Conservation (phyloP, 2,113 vertebrate genomes). For the Pterophyllum scalare region DNA sequence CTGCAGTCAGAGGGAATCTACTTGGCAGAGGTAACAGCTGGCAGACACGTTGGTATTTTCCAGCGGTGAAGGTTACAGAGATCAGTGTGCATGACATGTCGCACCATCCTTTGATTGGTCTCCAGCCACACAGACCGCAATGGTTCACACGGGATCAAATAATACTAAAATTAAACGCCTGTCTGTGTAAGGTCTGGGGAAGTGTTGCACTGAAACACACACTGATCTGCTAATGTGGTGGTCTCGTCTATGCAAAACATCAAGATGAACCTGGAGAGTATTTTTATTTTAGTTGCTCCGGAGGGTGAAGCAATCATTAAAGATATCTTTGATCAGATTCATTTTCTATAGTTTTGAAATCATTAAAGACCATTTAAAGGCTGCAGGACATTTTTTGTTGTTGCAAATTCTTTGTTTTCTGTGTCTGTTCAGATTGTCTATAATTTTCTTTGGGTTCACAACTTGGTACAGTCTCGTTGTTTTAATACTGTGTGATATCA, state of each 20-base stretch:
- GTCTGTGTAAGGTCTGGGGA: conserved; percentile 5
- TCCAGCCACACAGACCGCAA: conserved; percentile 25
- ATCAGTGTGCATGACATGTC: conserved; percentile 32
- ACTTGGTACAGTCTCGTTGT: background rate
- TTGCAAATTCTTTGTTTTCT: background rate
- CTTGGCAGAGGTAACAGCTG: conserved; percentile 41
- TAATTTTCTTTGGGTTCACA: background rate
- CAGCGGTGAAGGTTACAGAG: conserved; percentile 40
- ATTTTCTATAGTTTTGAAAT: background rate
- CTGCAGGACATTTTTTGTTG: background rate
- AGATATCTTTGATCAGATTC: background rate
- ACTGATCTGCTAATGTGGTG: background rate
- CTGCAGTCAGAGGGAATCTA: conserved; percentile 13
- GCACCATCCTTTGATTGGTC: conserved; percentile 33
- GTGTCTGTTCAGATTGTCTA: background rate
- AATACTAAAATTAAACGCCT: conserved; percentile 3
- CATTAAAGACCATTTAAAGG: background rate
- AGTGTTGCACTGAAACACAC: background rate
- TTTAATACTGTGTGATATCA: background rate
- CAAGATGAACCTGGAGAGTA: background rate
- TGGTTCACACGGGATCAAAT: conserved; percentile 54
- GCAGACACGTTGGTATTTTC: conserved; percentile 36
- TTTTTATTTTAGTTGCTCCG: background rate
- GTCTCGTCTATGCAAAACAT: background rate
- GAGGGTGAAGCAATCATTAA: background rate